Base-by-base conservation (phyloP, 2,113 vertebrate species). In the Cynopterus brachyotis region DNA sequence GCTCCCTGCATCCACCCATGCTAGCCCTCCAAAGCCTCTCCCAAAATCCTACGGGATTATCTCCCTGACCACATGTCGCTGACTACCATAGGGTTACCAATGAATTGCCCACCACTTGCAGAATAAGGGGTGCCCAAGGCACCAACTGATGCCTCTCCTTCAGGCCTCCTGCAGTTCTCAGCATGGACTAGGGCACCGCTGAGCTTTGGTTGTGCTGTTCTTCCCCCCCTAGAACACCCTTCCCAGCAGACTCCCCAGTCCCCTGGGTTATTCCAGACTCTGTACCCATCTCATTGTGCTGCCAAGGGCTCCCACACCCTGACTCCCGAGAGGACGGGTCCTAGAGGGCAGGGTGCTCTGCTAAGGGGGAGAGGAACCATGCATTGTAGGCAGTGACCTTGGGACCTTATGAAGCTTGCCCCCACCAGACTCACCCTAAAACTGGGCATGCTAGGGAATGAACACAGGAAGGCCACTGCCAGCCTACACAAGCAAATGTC, bases 301-400 rank as follows among this genome's bases (percentile, higher is more conserved):
- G 32, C 67, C 12, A 12, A 9, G 17, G 2, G 17, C 13, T 19
- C 55, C 64, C 37, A 64, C 9, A 35, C 53, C 45, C 12, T 35
- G 35, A 13, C 30, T 10, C 50, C 30, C 10, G 6, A 57, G 53
- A 47, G 22, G 57, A 53, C 0, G 0, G n/a, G 50, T 9, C 28
- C 67, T 37, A 17, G 57, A 62, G 17, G 28, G 9, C 85, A 45
- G 42, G 8, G 55, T 13, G 22, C 20, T 19, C 45, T 50, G 37
- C 26, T 3, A 4, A 13, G 3, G 19, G 4, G 30, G 40, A 22
- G 22, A 32, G 5, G 4, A 7, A 37, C 59, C 42, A 13, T 0
- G 4, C 20, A 20, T 6, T 17, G 20, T 4, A 22, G 28, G 37
- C n/a, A 42, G 16, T 55, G 55, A 45, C 30, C 47, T 55, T n/a